Percentiles rank a stretch among this genome's conserved stretches.
phyloP scores from a whole-genome alignment of 2,797 vertebrate species.

The Pangasius sanitwongsei region DNA sequence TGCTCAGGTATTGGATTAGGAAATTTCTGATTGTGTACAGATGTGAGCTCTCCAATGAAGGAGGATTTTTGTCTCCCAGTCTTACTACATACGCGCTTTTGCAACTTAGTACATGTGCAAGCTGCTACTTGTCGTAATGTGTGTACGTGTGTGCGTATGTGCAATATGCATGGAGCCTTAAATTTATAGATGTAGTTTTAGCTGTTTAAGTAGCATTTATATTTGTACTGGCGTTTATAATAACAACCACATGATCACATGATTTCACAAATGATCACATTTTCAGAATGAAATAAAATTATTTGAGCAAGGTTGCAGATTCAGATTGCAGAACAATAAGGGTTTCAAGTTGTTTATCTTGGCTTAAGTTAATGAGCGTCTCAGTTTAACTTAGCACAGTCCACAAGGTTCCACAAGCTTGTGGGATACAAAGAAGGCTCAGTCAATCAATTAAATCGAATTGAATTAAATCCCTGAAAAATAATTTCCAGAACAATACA shows the following conservation, averaged over 20 bases:
- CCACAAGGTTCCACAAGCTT: not conserved
- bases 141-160: not conserved
- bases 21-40: not conserved
- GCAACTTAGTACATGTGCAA: not conserved
- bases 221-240: not conserved
- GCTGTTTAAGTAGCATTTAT: not conserved
- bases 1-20: not conserved
- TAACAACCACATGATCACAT: not conserved
- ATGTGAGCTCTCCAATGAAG: not conserved
- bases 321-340: not conserved
- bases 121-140: constrained; percentile 5
- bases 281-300: not conserved
- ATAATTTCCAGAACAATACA: not conserved
- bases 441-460: not conserved
- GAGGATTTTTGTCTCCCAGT: not conserved
- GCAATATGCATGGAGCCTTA: not conserved
- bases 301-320: not conserved
- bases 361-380: not conserved
- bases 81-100: not conserved
- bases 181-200: not conserved
- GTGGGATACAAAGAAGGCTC: not conserved
- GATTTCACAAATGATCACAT: not conserved
- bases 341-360: not conserved
- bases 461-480: not conserved
- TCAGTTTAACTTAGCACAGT: not conserved